A percentile compares a stretch with the other conserved stretches of the same genome.
Evolutionary conservation across 2,113 vertebrate species (phyloP).

Genomic region (Motacilla alba): DNA sequence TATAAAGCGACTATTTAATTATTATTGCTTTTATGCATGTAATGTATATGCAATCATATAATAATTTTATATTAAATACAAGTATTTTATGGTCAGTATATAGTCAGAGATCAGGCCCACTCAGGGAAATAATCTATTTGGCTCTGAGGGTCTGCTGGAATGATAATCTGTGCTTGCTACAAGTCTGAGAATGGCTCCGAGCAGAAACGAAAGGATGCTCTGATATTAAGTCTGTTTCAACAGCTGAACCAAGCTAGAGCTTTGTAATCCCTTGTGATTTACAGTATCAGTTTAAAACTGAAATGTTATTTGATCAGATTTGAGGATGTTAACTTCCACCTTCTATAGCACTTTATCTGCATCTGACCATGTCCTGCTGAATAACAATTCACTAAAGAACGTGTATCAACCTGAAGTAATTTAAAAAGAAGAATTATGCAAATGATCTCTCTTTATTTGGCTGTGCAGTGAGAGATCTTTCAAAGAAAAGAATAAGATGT

Average conservation of each 20-base stretch:
- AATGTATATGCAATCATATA: neutral
- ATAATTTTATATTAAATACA: neutral
- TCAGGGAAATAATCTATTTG: neutral
- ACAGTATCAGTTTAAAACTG: constrained; percentile 58
- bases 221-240: constrained; percentile 27
- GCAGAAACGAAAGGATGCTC: constrained; percentile 21
- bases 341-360: constrained; percentile 65
- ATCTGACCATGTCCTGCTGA: constrained; percentile 51
- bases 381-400: constrained; percentile 64
- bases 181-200: neutral
- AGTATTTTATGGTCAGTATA: neutral
- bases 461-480: constrained; percentile 40
- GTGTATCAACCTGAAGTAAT: constrained; percentile 41
- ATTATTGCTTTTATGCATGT: neutral
- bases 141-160: neutral
- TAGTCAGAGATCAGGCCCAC: neutral
- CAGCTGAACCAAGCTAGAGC: constrained; percentile 31
- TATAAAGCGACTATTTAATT: neutral
- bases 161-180: neutral
- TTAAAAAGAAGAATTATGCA: constrained; percentile 61
- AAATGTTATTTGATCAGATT: constrained; percentile 64
- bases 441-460: constrained; percentile 57
- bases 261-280: constrained; percentile 56
- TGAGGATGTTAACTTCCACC: constrained; percentile 58
- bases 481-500: constrained; percentile 68